These are phyloP conservation scores for Tetramorium alpestre DNA, from an alignment of 1,140 invertebrate genomes.

Conservation along the genomic window DNA sequence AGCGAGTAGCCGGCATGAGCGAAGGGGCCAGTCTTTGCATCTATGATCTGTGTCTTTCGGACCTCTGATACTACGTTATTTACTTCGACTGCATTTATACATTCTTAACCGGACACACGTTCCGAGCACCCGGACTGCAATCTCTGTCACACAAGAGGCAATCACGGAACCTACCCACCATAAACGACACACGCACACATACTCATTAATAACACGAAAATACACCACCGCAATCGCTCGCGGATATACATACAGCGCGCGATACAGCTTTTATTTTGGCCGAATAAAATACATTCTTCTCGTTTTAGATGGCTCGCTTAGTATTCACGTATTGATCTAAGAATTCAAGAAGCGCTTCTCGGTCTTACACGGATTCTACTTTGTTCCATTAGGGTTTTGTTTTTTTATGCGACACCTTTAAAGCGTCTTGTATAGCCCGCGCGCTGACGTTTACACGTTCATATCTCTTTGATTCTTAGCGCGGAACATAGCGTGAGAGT, in stretches of 20 bases:
- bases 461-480: constrained; percentile 22
- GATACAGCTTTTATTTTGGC: constrained; percentile 12
- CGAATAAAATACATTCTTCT: neutral
- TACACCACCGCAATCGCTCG: constrained; percentile 4
- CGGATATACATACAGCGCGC: constrained; percentile 9
- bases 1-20: constrained; percentile 84
- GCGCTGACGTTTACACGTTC: constrained; percentile 33
- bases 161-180: constrained; percentile 33
- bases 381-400: neutral
- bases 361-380: neutral
- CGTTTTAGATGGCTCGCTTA: neutral
- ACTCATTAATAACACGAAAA: neutral
- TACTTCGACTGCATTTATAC: constrained; percentile 70
- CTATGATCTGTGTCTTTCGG: constrained; percentile 83
- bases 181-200: neutral
- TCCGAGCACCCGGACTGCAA: constrained; percentile 20
- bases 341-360: constrained; percentile 2
- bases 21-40: constrained; percentile 85
- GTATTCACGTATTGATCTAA: neutral
- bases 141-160: constrained; percentile 34
- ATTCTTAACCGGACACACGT: constrained; percentile 47
- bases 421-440: constrained; percentile 4
- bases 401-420: constrained; percentile 20
- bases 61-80: constrained; percentile 78
- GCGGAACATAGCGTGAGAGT: neutral